phyloP scores from a whole-genome alignment of 2,888 invertebrate genomes.

The Ephialtes manifestator region DNA sequence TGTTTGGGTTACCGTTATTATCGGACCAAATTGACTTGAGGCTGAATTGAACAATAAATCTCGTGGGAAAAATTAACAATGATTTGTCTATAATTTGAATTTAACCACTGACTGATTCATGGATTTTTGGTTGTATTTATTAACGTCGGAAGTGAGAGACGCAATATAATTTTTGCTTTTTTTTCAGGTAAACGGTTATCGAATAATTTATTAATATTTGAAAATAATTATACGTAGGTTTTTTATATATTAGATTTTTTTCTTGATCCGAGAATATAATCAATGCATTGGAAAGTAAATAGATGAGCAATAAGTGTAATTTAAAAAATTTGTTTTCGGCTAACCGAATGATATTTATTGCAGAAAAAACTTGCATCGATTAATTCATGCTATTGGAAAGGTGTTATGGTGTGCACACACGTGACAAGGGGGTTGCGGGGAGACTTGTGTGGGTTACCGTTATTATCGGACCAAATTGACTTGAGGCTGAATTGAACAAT shows the following conservation, averaged over 20 bases:
- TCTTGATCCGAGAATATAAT: no score
- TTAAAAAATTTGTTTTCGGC: no score
- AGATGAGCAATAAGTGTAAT: no score
- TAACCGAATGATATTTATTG: slow-evolving; percentile 13
- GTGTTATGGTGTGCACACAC: background rate
- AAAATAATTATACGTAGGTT: no score
- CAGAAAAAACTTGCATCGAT: slow-evolving; percentile 18
- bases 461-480: background rate
- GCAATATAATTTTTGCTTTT: no score
- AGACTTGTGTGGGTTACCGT: background rate
- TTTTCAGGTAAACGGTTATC: no score
- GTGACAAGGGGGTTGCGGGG: background rate
- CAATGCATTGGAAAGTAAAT: no score
- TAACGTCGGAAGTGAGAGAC: no score
- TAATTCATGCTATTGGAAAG: slow-evolving; percentile 13
- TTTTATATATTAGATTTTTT: no score
- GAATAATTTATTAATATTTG: no score
- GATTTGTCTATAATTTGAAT: background rate
- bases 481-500: background rate
- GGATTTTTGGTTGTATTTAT: background rate
- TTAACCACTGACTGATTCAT: background rate
- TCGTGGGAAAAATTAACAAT: background rate
- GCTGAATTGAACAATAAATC: background rate
- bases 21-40: background rate
- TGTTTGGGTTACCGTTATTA: background rate